phyloP scores from a whole-genome alignment of 2,797 vertebrate genomes.

The Hozukius guyotensis region DNA sequence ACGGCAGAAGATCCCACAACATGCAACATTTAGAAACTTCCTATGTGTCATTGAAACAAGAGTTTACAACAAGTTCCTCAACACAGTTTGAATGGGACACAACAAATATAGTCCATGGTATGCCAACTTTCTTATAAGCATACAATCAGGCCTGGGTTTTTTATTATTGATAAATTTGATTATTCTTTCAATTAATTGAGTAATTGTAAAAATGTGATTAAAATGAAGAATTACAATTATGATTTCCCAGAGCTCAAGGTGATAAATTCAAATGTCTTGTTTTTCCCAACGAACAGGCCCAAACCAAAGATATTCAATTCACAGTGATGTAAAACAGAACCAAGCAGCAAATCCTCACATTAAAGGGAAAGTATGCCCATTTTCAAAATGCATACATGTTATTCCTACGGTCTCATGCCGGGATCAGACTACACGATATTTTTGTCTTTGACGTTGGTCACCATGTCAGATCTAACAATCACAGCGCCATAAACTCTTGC shows the following conservation, averaged over 20 bases:
- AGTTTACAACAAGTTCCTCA: neutral
- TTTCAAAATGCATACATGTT: too few species aligned
- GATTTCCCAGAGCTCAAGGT: neutral
- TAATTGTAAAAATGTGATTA: neutral
- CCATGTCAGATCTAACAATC: too few species aligned
- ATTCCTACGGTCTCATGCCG: too few species aligned
- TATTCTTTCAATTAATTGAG: neutral
- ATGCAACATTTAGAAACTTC: conserved; percentile 1
- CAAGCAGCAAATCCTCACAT: too few species aligned
- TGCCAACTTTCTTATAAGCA: neutral
- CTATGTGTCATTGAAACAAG: neutral
- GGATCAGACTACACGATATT: too few species aligned
- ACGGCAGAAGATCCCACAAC: neutral
- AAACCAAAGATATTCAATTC: neutral
- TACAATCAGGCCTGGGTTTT: neutral
- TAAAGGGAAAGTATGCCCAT: too few species aligned
- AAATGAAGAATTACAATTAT: neutral
- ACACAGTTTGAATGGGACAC: neutral
- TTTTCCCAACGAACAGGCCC: neutral
- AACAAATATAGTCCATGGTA: neutral
- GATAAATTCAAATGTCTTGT: neutral
- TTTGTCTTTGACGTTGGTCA: too few species aligned
- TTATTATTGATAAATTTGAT: neutral
- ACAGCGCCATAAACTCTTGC: too few species aligned
- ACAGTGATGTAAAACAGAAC: too few species aligned